phyloP scores from a whole-genome alignment of 2,888 invertebrate species.

The Drymonia ruficornis region DNA sequence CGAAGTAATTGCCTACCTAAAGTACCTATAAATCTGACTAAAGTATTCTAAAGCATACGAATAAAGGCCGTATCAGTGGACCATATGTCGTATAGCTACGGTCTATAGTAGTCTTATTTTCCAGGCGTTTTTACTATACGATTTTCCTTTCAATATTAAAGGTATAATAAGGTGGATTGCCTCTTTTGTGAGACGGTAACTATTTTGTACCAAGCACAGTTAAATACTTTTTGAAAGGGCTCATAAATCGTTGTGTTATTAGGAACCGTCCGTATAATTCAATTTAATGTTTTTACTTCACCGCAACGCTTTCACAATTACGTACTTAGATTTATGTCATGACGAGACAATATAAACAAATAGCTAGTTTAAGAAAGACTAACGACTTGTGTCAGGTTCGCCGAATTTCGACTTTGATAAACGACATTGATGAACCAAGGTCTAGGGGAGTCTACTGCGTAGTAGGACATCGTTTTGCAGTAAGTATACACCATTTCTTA shows the following conservation, averaged over 20 bases:
- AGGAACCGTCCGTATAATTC: background rate
- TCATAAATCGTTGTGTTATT: background rate
- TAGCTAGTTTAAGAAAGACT: constrained; percentile 9
- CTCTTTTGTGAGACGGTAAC: too few relatives aligned
- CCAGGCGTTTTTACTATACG: too few relatives aligned
- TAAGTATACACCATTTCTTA: background rate
- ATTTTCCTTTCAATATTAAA: too few relatives aligned
- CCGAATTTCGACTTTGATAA: constrained; percentile 8
- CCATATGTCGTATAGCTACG: too few relatives aligned
- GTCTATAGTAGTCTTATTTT: too few relatives aligned
- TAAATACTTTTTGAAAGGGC: background rate
- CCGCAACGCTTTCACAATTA: background rate
- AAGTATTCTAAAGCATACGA: too few relatives aligned
- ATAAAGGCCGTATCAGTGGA: too few relatives aligned
- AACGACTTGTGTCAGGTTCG: constrained; percentile 8
- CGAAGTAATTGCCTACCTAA: too few relatives aligned
- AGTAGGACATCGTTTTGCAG: background rate
- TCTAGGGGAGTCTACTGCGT: constrained; percentile 2
- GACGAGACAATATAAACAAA: constrained; percentile 4
- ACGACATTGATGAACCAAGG: constrained; percentile 5
- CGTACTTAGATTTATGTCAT: constrained; percentile 2
- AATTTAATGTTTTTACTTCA: background rate
- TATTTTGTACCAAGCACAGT: too few relatives aligned
- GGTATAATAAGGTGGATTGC: too few relatives aligned
- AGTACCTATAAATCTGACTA: too few relatives aligned